Percentiles rank a stretch among this genome's conserved stretches.
phyloP scores from a whole-genome alignment of 1,140 invertebrate species.

The Diuraphis noxia region DNA sequence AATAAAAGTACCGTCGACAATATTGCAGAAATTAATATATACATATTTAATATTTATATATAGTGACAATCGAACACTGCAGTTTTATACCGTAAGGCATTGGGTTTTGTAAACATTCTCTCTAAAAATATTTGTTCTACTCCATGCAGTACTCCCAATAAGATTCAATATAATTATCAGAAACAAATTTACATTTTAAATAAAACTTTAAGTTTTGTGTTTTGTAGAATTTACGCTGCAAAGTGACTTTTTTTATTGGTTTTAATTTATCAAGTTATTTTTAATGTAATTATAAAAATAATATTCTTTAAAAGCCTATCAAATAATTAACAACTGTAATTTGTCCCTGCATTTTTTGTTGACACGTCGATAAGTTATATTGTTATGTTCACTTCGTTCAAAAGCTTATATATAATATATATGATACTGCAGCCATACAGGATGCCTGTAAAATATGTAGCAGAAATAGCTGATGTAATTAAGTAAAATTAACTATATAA shows the following conservation, averaged over 20 bases:
- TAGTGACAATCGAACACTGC: neutral
- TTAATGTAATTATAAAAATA: neutral
- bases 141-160: too few species aligned
- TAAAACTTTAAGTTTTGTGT: neutral
- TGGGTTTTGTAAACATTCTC: neutral
- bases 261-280: neutral
- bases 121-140: neutral
- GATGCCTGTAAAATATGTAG: neutral
- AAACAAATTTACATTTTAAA: neutral
- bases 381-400: neutral
- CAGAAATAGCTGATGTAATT: neutral
- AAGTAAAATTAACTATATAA: neutral
- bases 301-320: neutral
- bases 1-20: too few species aligned
- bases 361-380: neutral
- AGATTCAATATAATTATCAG: neutral
- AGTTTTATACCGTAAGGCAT: neutral
- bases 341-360: neutral
- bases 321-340: neutral
- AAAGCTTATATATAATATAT: neutral
- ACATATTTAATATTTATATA: too few species aligned
- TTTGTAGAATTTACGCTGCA: neutral
- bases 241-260: neutral
- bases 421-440: too few species aligned
- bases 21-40: neutral